Evolutionary conservation across 2,888 invertebrate species (phyloP).

Genomic region (Drosophila rubida): DNA sequence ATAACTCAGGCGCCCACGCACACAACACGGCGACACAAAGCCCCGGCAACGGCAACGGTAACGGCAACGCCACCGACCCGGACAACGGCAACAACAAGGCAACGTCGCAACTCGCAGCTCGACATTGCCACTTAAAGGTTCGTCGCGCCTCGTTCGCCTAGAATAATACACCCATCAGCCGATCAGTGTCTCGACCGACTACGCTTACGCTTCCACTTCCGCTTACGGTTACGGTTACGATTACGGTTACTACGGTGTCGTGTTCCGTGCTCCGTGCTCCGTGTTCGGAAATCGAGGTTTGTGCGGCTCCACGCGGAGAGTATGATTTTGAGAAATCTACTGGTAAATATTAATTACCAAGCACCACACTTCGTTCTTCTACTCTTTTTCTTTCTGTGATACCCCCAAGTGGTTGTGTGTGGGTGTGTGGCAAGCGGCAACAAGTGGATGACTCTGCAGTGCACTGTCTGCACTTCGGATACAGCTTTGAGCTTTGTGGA

Average conservation of each 20-base stretch:
- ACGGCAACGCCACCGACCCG: too few species aligned
- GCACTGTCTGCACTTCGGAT: background rate
- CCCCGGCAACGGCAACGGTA: background rate
- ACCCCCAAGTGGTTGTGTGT: background rate
- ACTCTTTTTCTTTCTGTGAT: background rate
- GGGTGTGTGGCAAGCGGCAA: conserved; percentile 11
- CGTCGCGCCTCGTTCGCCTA: too few species aligned
- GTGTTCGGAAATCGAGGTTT: too few species aligned
- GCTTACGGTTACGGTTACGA: background rate
- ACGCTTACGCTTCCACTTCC: too few species aligned
- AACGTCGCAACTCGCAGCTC: too few species aligned
- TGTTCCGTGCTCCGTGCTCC: too few species aligned
- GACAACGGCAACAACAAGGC: too few species aligned
- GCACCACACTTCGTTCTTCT: background rate
- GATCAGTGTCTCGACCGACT: too few species aligned
- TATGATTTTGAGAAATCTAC: conserved; percentile 72
- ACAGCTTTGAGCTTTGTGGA: too few species aligned
- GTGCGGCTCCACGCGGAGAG: conserved; percentile 15
- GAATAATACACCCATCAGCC: too few species aligned
- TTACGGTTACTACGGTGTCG: too few species aligned
- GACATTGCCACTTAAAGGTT: too few species aligned
- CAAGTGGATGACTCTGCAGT: conserved; percentile 11
- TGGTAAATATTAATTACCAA: conserved; percentile 75
- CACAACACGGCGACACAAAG: background rate
- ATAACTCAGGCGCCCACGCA: conserved; percentile 60